Percentiles rank a stretch among this genome's conserved stretches.
Evolutionary conservation across 1,140 invertebrate species (phyloP).

Genomic region (Cydia strobilella): DNA sequence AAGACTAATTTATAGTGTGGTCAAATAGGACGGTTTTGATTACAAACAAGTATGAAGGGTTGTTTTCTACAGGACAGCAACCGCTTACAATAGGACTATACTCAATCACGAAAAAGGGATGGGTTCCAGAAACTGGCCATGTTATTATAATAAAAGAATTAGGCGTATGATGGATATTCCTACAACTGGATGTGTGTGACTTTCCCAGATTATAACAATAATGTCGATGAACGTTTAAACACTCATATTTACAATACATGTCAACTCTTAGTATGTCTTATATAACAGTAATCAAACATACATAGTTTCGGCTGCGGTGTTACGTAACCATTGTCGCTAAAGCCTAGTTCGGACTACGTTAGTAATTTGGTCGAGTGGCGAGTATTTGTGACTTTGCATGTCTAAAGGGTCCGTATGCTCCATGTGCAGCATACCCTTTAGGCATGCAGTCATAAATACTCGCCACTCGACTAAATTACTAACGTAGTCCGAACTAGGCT

Average conservation of each 20-base stretch:
- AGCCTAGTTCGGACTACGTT: no score
- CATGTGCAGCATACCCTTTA: no score
- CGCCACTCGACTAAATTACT: no score
- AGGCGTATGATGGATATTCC: constrained; percentile 57
- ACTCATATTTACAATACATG: constrained; percentile 34
- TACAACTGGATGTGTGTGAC: constrained; percentile 28
- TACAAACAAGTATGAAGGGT: background rate
- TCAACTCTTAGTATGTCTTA: background rate
- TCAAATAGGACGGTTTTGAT: constrained; percentile 3
- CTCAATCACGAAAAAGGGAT: background rate
- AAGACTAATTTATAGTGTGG: background rate
- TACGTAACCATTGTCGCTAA: no score
- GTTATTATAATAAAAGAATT: constrained; percentile 37
- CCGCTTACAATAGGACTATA: background rate
- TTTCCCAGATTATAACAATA: constrained; percentile 29
- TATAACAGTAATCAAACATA: background rate
- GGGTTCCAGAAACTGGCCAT: background rate
- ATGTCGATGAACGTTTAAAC: constrained; percentile 25
- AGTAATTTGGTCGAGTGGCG: no score
- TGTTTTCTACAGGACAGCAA: background rate
- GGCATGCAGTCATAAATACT: no score
- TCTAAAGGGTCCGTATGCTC: no score
- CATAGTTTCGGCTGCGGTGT: no score
- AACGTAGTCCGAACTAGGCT: no score
- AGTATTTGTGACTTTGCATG: no score